Conservation (phyloP, 2,797 vertebrate genomes). For the Peromyscus eremicus region DNA sequence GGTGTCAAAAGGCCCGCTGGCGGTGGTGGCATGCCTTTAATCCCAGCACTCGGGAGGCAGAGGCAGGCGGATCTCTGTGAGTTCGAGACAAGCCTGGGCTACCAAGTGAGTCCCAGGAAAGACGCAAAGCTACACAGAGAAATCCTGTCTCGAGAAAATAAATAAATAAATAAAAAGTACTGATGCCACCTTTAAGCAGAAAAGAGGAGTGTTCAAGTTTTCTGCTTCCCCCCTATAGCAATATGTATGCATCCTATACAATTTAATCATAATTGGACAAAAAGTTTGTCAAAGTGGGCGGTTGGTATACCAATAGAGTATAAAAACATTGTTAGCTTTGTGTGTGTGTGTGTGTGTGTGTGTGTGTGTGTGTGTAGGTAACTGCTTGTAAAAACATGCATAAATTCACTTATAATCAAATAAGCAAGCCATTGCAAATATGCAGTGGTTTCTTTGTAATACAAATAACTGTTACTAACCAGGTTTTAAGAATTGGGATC, state of each 20-base stretch:
- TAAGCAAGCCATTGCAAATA: conserved; percentile 7
- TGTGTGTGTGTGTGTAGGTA: neutral
- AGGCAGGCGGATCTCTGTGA: too few relatives aligned
- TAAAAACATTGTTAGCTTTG: neutral
- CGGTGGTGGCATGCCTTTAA: too few relatives aligned
- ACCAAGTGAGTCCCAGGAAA: too few relatives aligned
- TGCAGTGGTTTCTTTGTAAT: conserved; percentile 10
- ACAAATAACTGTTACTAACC: neutral
- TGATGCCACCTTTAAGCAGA: too few relatives aligned
- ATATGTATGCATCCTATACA: neutral
- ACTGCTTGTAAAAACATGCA: conserved; percentile 17
- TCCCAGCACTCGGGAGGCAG: too few relatives aligned
- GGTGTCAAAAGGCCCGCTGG: too few relatives aligned
- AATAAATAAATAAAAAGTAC: too few relatives aligned
- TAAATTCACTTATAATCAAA: conserved; percentile 44
- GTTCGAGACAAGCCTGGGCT: too few relatives aligned
- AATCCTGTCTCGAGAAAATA: too few relatives aligned
- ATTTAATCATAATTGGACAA: conserved; percentile 17
- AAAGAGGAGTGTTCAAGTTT: neutral
- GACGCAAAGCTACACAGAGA: too few relatives aligned
- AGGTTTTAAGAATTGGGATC: conserved; percentile 17
- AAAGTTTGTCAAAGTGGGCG: neutral
- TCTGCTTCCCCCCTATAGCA: neutral
- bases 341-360: neutral
- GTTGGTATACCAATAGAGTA: neutral